Evolutionary conservation across 2,888 invertebrate genomes (phyloP).

Genomic region (Amblyteles armatorius): DNA sequence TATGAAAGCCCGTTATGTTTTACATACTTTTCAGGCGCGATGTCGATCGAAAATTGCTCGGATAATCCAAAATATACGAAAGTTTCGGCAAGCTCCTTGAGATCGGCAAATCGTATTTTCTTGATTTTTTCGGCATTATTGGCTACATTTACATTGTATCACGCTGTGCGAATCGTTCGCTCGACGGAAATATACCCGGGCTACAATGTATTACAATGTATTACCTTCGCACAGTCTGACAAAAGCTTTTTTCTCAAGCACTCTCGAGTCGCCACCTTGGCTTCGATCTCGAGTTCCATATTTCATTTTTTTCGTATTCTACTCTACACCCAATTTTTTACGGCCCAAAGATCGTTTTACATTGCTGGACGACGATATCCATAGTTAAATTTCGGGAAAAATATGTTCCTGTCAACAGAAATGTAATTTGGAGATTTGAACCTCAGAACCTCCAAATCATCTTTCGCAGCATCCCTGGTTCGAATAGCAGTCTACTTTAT

Average conservation of each 20-base stretch:
- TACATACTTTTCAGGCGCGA: background rate
- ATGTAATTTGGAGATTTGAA: background rate
- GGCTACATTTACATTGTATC: background rate
- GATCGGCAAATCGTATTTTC: background rate
- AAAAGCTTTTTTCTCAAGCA: background rate
- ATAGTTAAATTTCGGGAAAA: background rate
- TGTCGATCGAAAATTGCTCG: background rate
- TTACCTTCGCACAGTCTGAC: background rate
- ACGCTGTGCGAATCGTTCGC: background rate
- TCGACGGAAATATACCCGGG: background rate
- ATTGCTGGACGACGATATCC: background rate
- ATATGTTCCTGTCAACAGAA: background rate
- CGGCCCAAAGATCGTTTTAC: background rate
- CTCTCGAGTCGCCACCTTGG: background rate
- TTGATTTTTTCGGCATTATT: background rate
- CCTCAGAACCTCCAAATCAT: background rate
- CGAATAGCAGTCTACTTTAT: background rate
- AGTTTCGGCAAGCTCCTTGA: background rate
- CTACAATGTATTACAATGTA: background rate
- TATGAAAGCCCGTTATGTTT: background rate
- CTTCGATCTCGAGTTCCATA: background rate
- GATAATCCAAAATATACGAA: background rate
- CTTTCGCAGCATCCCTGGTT: background rate
- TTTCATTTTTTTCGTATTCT: background rate
- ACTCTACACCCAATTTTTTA: background rate